Conservation (phyloP, 1,140 invertebrate genomes). For the Temnothorax longispinosus region DNA sequence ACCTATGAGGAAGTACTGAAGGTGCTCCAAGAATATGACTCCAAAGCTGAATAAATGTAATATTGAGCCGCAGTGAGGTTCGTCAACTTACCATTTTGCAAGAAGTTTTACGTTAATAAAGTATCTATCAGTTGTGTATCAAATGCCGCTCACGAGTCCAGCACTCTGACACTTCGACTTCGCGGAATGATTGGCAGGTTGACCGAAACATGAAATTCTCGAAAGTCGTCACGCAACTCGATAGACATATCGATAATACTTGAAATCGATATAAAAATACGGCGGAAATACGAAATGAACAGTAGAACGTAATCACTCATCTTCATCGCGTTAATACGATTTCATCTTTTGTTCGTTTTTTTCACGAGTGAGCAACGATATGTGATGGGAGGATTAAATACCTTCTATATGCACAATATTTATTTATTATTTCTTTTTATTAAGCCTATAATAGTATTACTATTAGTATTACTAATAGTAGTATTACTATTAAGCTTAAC, state of each 20-base stretch:
- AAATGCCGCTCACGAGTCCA: neutral
- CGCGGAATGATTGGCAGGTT: constrained; percentile 29
- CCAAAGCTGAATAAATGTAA: constrained; percentile 9
- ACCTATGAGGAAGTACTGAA: constrained; percentile 64
- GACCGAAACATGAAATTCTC: neutral
- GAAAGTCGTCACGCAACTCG: neutral
- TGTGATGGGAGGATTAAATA: no score
- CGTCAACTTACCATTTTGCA: constrained; percentile 63
- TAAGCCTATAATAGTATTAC: no score
- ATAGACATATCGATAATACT: neutral
- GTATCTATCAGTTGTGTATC: neutral
- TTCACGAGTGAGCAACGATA: no score
- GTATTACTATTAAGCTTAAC: no score
- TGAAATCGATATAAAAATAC: neutral
- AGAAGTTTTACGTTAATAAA: constrained; percentile 11
- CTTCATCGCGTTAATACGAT: no score
- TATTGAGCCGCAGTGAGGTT: neutral
- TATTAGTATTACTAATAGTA: no score
- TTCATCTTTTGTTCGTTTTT: neutral
- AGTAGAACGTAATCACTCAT: no score
- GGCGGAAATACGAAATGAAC: neutral
- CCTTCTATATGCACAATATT: no score
- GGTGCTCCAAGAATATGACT: neutral
- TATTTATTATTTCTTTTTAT: no score
- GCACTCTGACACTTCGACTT: neutral